Evolutionary conservation across 1,140 invertebrate genomes (phyloP).

Genomic region (Tetranychus urticae): DNA sequence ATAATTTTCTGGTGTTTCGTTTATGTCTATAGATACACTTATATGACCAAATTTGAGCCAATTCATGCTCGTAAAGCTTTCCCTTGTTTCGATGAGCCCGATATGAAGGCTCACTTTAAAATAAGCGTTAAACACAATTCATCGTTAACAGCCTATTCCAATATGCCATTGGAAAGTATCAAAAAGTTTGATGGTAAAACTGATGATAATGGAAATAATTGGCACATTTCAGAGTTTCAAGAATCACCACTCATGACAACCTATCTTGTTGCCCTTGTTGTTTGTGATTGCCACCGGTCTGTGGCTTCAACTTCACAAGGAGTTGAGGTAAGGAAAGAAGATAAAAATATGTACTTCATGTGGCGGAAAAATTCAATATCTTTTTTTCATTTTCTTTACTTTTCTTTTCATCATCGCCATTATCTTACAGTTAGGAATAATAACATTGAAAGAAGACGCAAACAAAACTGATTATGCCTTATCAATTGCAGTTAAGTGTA

Average conservation of each 20-base stretch:
- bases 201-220: no score
- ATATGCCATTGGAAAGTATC: constrained; percentile 21
- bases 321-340: no score
- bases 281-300: constrained; percentile 4
- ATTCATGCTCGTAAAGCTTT: constrained; percentile 29
- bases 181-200: constrained; percentile 26
- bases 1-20: no score
- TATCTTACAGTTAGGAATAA: no score
- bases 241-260: constrained; percentile 50
- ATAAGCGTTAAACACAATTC: background rate
- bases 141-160: constrained; percentile 31
- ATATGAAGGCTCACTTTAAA: constrained; percentile 20
- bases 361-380: no score
- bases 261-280: constrained; percentile 66
- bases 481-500: constrained; percentile 24
- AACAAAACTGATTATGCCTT: constrained; percentile 18
- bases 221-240: no score
- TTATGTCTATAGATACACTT: background rate
- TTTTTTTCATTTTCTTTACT: no score
- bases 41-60: constrained; percentile 29
- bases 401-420: no score
- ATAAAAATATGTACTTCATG: no score
- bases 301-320: background rate
- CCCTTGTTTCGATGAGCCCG: constrained; percentile 32
- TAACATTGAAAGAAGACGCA: no score